Percentiles rank a stretch among this genome's conserved stretches.
Evolutionary conservation across 2,113 vertebrate genomes (phyloP).

Genomic region (Nibea albiflora): DNA sequence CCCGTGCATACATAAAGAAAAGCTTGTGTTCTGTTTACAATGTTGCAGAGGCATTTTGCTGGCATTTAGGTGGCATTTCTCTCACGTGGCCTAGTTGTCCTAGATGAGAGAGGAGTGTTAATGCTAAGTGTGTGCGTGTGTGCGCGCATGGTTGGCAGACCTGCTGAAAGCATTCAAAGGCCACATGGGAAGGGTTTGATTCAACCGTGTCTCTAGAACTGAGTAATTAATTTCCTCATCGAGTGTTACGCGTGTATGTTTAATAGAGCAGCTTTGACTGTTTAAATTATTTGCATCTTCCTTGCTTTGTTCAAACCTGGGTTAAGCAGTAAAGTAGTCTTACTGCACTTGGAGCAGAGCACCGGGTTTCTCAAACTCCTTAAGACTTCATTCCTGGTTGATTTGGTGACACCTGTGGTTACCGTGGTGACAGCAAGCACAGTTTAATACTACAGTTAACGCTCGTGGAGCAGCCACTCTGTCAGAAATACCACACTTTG

Average conservation of each 20-base stretch:
- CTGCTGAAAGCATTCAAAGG: conserved; percentile 49
- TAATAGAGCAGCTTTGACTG: conserved; percentile 6
- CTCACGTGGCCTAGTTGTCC: conserved; percentile 79
- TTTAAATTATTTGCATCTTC: background rate
- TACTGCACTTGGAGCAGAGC: background rate
- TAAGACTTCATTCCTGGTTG: background rate
- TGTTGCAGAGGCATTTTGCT: conserved; percentile 80
- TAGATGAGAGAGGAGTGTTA: conserved; percentile 71
- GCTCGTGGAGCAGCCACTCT: background rate
- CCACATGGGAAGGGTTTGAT: conserved; percentile 64
- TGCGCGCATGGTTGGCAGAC: conserved; percentile 32
- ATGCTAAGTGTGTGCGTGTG: conserved; percentile 40
- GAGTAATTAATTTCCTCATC: conserved; percentile 50
- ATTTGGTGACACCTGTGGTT: background rate
- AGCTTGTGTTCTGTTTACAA: conserved; percentile 74
- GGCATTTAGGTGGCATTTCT: conserved; percentile 85
- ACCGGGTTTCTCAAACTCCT: background rate
- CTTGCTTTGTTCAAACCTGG: background rate
- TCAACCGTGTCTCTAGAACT: conserved; percentile 50
- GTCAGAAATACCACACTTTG: background rate
- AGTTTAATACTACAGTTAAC: background rate
- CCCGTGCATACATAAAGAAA: conserved; percentile 59
- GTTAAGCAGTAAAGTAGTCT: background rate
- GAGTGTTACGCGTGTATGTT: conserved; percentile 23
- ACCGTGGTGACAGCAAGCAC: background rate